Conservation (phyloP, 2,888 invertebrate genomes). For the Synergus japonicus region DNA sequence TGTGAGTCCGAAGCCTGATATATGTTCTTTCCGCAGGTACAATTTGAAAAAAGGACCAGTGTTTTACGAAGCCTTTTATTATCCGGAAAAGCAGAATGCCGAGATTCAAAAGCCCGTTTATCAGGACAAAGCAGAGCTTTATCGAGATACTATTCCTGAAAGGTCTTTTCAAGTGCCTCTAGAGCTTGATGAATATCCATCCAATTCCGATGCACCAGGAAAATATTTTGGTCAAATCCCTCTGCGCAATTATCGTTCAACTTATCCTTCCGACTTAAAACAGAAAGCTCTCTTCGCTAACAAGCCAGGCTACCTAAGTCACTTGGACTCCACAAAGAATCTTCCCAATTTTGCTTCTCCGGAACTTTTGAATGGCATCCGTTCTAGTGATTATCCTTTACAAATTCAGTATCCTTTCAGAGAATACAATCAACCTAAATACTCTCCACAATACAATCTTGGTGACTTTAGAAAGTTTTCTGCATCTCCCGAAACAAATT, state of each 20-base stretch:
- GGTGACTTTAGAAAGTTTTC: not conserved
- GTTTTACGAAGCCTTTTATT: slow-evolving; percentile 32
- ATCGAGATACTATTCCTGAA: not conserved
- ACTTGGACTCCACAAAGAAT: not conserved
- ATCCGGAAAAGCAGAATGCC: slow-evolving; percentile 8
- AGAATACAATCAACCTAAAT: not conserved
- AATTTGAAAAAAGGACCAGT: slow-evolving; percentile 20
- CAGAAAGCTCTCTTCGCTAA: not conserved
- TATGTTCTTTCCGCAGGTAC: not conserved
- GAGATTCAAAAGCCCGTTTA: not conserved
- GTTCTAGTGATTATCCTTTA: not conserved
- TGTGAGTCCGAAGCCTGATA: not conserved
- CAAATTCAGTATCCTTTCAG: not conserved
- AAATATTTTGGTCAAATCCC: not conserved
- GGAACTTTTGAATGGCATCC: not conserved
- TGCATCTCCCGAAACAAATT: not conserved
- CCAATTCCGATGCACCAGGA: not conserved
- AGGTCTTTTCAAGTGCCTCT: not conserved
- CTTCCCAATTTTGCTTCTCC: not conserved
- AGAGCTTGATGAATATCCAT: not conserved
- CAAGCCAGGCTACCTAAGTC: not conserved
- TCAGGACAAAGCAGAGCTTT: not conserved
- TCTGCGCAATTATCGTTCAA: slow-evolving; percentile 5
- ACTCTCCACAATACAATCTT: not conserved
- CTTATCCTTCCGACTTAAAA: not conserved